Conservation (phyloP, 2,797 vertebrate species). For the Arnoldichthys spilopterus region DNA sequence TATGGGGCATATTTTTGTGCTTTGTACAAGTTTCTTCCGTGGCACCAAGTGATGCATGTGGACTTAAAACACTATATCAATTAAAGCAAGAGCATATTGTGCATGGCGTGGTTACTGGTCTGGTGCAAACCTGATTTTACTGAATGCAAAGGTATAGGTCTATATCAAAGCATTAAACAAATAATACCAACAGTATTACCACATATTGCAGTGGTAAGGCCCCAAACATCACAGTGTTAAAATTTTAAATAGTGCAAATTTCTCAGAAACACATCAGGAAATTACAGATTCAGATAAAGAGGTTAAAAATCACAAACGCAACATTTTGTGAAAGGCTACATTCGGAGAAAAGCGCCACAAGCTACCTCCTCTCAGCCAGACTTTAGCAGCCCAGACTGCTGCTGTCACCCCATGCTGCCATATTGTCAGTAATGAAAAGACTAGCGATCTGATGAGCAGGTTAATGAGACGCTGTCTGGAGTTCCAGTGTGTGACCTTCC, state of each 20-base stretch:
- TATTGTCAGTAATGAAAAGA: constrained; percentile 26
- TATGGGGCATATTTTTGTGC: too few relatives aligned
- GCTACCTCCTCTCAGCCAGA: constrained; percentile 8
- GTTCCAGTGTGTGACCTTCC: constrained; percentile 16
- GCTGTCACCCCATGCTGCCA: constrained; percentile 21
- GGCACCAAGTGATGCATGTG: too few relatives aligned
- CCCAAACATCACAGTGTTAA: neutral
- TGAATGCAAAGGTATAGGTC: too few relatives aligned
- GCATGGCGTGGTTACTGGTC: too few relatives aligned
- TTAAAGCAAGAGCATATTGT: too few relatives aligned
- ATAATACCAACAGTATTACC: too few relatives aligned
- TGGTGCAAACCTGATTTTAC: too few relatives aligned
- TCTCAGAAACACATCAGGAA: neutral
- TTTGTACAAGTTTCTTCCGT: too few relatives aligned
- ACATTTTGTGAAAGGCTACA: neutral
- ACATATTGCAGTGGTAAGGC: neutral
- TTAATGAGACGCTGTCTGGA: constrained; percentile 34
- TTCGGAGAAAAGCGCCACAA: constrained; percentile 11
- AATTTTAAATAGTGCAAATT: neutral
- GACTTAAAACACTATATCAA: too few relatives aligned
- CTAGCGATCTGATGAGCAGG: constrained; percentile 44
- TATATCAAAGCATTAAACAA: too few relatives aligned
- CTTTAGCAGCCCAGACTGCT: neutral
- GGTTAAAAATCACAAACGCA: constrained; percentile 5
- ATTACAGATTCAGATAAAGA: neutral